A percentile compares a stretch with the other conserved stretches of the same genome.
Conservation (phyloP, 2,888 invertebrate species). For the Euphydryas editha region DNA sequence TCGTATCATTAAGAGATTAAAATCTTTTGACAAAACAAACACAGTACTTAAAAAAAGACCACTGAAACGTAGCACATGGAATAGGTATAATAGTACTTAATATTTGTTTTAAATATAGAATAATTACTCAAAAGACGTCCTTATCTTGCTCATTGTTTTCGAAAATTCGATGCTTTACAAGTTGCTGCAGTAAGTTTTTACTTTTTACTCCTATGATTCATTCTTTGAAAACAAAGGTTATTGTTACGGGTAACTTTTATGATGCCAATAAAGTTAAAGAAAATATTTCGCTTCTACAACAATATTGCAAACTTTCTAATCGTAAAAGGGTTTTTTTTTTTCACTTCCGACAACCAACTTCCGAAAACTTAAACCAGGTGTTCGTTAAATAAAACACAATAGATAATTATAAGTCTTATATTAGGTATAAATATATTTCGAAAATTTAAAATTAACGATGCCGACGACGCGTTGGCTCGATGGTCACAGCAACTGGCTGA, state of each 20-base stretch:
- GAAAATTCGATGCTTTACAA: conserved; percentile 23
- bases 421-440: no score
- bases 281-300: conserved; percentile 27
- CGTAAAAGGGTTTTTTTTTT: no score
- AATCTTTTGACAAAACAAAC: neutral
- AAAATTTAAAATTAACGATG: no score
- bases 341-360: no score
- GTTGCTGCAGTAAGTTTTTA: conserved; percentile 39
- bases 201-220: conserved; percentile 27
- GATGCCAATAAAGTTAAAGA: no score
- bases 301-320: no score
- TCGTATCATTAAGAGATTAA: neutral
- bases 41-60: conserved; percentile 16
- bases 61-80: conserved; percentile 11
- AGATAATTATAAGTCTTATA: no score
- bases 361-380: no score
- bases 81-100: conserved; percentile 39
- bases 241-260: no score
- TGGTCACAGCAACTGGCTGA: no score
- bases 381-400: no score
- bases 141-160: conserved; percentile 35
- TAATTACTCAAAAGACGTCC: conserved; percentile 37
- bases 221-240: conserved; percentile 28
- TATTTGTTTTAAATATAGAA: conserved; percentile 38
- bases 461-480: no score